A percentile compares a stretch with the other conserved stretches of the same genome.
These are phyloP conservation scores for Ptychoptera albimana DNA, from an alignment of 2,888 invertebrate genomes.

Conservation along the genomic window DNA sequence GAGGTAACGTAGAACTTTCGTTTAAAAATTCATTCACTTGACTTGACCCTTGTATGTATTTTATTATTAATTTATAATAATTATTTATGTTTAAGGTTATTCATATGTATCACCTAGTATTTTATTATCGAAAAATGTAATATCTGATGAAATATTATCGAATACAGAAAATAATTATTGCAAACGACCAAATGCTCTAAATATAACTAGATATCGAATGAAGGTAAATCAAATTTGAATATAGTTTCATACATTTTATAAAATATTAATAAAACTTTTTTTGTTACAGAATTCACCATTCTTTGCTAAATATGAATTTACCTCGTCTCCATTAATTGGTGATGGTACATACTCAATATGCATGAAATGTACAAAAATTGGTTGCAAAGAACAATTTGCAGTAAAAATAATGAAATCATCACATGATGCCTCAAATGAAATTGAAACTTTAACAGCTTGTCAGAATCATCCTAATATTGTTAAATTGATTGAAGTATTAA, in stretches of 20 bases:
- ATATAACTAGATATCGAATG: neutral
- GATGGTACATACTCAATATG: slow-evolving; percentile 85
- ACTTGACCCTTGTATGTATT: neutral
- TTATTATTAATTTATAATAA: slow-evolving; percentile 5
- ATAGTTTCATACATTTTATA: neutral
- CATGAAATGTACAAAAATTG: slow-evolving; percentile 57
- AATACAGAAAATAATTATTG: neutral
- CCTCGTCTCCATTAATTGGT: slow-evolving; percentile 50
- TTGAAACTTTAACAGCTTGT: slow-evolving; percentile 62
- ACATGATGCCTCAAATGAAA: slow-evolving; percentile 35
- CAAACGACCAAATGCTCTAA: slow-evolving; percentile 1
- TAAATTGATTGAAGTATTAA: slow-evolving; percentile 63
- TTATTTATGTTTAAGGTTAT: slow-evolving; percentile 50
- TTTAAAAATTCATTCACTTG: neutral
- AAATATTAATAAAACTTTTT: slow-evolving; percentile 1
- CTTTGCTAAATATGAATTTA: slow-evolving; percentile 64
- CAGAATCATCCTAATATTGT: slow-evolving; percentile 85
- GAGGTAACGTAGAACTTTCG: slow-evolving; percentile 38
- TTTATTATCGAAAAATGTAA: slow-evolving; percentile 61
- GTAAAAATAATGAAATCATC: slow-evolving; percentile 49
- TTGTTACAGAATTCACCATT: slow-evolving; percentile 58
- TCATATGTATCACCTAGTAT: slow-evolving; percentile 91
- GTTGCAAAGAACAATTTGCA: slow-evolving; percentile 61
- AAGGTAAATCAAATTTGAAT: neutral
- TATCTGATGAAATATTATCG: slow-evolving; percentile 49